Evolutionary conservation across 1,140 invertebrate genomes (phyloP).

Genomic region (Doryteuthis pealeii): DNA sequence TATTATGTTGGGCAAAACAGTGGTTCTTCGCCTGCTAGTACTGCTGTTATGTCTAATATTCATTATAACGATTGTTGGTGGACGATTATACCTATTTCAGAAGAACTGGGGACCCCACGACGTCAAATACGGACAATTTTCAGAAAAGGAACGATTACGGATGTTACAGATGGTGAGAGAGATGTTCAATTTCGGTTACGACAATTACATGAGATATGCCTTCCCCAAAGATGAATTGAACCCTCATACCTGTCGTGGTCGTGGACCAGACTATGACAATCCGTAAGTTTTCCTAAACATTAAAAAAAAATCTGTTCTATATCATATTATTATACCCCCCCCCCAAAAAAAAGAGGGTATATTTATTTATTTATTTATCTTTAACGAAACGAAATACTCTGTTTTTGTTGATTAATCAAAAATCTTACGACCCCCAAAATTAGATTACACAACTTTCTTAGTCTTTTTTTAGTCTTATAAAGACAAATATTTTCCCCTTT

Average conservation of each 20-base stretch:
- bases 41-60: background rate
- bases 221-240: conserved; percentile 67
- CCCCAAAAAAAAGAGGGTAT: no score
- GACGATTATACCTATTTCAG: conserved; percentile 42
- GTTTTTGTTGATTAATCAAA: no score
- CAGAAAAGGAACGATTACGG: conserved; percentile 52
- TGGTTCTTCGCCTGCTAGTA: background rate
- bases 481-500: no score
- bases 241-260: conserved; percentile 65
- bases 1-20: background rate
- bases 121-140: conserved; percentile 61
- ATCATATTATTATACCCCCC: no score
- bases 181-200: conserved; percentile 67
- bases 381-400: no score
- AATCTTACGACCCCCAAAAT: no score
- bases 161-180: conserved; percentile 54
- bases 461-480: no score
- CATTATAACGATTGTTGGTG: background rate
- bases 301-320: no score
- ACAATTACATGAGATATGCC: conserved; percentile 67
- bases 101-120: conserved; percentile 58
- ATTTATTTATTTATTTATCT: no score
- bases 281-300: conserved; percentile 63
- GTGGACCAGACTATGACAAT: conserved; percentile 68
- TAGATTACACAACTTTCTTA: no score